A percentile compares a stretch with the other conserved stretches of the same genome.
Conservation (phyloP, 2,113 vertebrate species). For the Colistium nudipinnis region DNA sequence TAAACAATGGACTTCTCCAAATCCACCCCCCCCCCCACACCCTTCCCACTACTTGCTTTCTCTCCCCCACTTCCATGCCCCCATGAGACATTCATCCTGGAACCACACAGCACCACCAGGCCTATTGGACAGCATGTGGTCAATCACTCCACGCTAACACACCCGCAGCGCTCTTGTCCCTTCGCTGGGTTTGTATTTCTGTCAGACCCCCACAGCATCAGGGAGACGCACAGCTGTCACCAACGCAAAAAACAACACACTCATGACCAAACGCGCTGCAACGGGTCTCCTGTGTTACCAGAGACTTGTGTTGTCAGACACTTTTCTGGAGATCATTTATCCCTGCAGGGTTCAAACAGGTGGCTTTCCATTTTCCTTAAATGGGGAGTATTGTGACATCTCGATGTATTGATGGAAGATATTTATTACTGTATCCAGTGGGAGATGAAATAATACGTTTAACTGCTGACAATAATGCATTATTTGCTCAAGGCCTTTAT, state of each 20-base stretch:
- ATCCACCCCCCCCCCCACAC: conserved; percentile 71
- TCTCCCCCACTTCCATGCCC: conserved; percentile 39
- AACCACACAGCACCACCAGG: conserved; percentile 83
- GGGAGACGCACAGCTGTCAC: conserved; percentile 83
- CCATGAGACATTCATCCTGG: conserved; percentile 74
- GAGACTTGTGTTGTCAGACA: conserved; percentile 28
- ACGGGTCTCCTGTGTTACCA: conserved; percentile 18
- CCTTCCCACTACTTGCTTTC: conserved; percentile 40
- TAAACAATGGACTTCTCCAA: conserved; percentile 88
- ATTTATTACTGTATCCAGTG: neutral
- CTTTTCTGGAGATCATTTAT: conserved; percentile 33
- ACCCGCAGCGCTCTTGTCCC: conserved; percentile 69
- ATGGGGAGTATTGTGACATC: neutral
- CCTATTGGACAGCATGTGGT: conserved; percentile 85
- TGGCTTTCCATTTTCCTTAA: neutral
- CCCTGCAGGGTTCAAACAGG: conserved; percentile 19
- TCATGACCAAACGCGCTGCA: conserved; percentile 57
- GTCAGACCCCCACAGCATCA: conserved; percentile 73
- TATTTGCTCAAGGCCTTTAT: neutral
- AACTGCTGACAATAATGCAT: neutral
- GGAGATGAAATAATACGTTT: neutral
- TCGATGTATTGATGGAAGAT: neutral
- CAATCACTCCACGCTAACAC: conserved; percentile 88
- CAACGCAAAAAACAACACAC: conserved; percentile 57
- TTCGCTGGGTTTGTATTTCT: conserved; percentile 82